Evolutionary conservation across 2,797 vertebrate species (phyloP), one percentile per base, ranked within the genome.

Genomic region (Toxotes lorentzi): DNA sequence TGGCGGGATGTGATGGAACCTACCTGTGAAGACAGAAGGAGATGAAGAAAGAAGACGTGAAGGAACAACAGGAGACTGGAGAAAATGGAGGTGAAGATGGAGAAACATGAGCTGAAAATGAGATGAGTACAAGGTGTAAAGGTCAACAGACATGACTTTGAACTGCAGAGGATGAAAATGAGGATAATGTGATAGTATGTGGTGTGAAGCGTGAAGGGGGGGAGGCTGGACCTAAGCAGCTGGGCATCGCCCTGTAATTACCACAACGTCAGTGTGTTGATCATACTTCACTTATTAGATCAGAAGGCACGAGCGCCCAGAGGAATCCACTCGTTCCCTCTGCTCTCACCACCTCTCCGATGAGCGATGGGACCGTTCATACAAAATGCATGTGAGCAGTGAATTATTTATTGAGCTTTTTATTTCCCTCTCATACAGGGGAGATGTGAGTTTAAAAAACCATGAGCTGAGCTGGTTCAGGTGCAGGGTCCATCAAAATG

Each of bases 391-490:
- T 92, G 89, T 10, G 69, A 81, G 68, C 56, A 2, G 66, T 95
- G 86, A 94, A 95, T 94, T 89, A 94, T 95, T 94, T 7, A 94
- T 81, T 0, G 21, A 59, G 79, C 88, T 90, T 93, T 90, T 92
- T 88, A 87, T 90, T 90, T 88, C 82, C 63, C 77, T 21, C 88
- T 90, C 82, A 76, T 67, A 19, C 59, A 41, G 61, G 40, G 48
- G 71, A 64, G 43, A 85, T 73, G 78, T 64, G 70, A 59, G 68
- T 82, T 87, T 80, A 88, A 90, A 91, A 84, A 89, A 76, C 27
- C 79, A 81, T 60, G 68, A 90, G 83, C 62, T 57, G 65, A 70
- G 73, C 38, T 40, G 76, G 43, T 76, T 86, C 81, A 86, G 87
- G 85, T 69, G 61, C 57, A 43, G 66, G 41, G 76, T 87, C 81